Evolutionary conservation across 35 echinoderm and acorn worm species (phyloP), one percentile per base, ranked within the genome.

Genomic region (Ophioderma brevispina): DNA sequence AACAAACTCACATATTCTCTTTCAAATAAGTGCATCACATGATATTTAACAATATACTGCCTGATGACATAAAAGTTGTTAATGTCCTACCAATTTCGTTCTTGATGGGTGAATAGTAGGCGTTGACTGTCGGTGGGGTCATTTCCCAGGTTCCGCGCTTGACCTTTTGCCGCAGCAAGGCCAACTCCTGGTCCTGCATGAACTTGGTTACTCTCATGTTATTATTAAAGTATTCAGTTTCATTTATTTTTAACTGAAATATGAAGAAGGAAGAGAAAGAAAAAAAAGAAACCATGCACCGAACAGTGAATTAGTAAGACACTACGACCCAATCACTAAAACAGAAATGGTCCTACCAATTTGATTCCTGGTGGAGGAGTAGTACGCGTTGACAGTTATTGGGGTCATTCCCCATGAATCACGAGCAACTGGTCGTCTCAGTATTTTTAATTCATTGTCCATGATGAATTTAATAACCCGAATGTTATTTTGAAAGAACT

Each of bases 31-130:
- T 21, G 75, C 75, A 76, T 10, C 3, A 31, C 8, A 2, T n/a
- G n/a, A n/a, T n/a, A n/a, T n/a, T n/a, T 76, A 2, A 76, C 2
- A 19, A 33, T 2, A 31, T 76, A 76, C 8, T 33, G 19, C 4
- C n/a, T 2, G 2, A 5, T 2, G 1, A 76, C 2, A 81, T 35
- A 81, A 81, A 13, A 33, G 10, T 35, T 10, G 0, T n/a, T n/a
- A n/a, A n/a, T n/a, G 82, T 55, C 90, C 77, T 78, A 97, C 95
- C 95, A 82, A 97, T 97, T 75, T 97, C 95, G 84, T 97, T 97
- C 76, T 97, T 97, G 38, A 55, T 59, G 1, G 95, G 84, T 36
- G 88, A 76, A 80, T 97, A 97, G 92, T 97, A 97, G 0, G 95
- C 95, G 64, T 97, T 97, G 43, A 97, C 95, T 25, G 89, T 76